A percentile compares a stretch with the other conserved stretches of the same genome.
Conservation (phyloP, 2,797 vertebrate species). For the Sarcophilus harrisii region DNA sequence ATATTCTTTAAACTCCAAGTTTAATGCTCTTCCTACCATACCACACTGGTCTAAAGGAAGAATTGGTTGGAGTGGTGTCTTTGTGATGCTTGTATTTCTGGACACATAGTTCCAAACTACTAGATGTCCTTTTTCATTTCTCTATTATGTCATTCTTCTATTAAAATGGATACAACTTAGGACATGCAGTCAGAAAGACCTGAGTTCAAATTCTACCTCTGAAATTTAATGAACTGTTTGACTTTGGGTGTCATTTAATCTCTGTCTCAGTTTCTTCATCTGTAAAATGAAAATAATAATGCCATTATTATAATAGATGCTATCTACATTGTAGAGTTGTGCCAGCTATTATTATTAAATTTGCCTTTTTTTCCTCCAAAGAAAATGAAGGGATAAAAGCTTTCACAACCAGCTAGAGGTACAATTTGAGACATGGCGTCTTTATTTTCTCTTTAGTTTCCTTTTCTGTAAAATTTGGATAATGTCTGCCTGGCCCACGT, state of each 20-base stretch:
- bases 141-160: not conserved
- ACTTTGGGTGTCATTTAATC: not conserved
- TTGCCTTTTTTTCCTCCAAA: not conserved
- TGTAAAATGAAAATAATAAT: not conserved
- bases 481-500: not conserved
- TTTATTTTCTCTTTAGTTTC: not conserved
- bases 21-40: not conserved
- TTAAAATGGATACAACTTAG: too few species aligned
- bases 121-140: not conserved
- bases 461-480: not conserved
- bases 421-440: not conserved
- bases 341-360: not conserved
- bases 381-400: not conserved
- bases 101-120: not conserved
- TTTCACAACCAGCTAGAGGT: not conserved
- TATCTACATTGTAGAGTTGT: not conserved
- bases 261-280: not conserved
- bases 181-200: too few species aligned
- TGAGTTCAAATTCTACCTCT: too few species aligned
- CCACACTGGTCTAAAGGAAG: not conserved
- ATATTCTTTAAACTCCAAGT: not conserved
- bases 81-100: not conserved
- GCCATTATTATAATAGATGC: too few species aligned
- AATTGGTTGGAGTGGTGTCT: not conserved
- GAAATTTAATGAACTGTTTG: not conserved